A percentile compares a stretch with the other conserved stretches of the same genome.
phyloP scores from a whole-genome alignment of 2,888 invertebrate species.

The Nowickia ferox region DNA sequence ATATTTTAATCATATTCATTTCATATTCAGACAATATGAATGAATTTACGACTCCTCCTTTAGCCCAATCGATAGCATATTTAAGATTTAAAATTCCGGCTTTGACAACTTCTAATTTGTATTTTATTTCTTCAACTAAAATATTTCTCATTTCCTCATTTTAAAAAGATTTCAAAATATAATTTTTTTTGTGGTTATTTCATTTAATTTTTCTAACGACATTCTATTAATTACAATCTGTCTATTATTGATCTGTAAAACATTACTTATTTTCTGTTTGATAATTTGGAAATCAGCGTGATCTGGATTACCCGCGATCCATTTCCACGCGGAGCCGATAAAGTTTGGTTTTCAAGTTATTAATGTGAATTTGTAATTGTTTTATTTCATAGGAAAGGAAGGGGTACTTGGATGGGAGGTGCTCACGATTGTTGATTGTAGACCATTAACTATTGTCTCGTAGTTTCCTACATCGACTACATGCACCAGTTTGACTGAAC shows the following conservation, averaged over 20 bases:
- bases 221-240: too few species aligned
- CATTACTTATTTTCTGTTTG: conserved; percentile 44
- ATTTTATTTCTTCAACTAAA: conserved; percentile 10
- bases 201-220: too few species aligned
- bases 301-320: conserved; percentile 34
- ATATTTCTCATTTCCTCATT: background rate
- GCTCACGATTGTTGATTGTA: background rate
- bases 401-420: conserved; percentile 12
- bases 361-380: background rate
- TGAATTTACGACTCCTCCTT: too few species aligned
- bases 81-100: too few species aligned
- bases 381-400: background rate
- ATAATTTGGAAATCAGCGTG: conserved; percentile 48
- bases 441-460: background rate
- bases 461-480: conserved; percentile 55
- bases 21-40: background rate
- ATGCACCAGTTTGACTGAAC: too few species aligned
- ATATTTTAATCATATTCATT: background rate
- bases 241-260: too few species aligned
- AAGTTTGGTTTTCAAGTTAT: background rate
- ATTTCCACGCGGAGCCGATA: too few species aligned
- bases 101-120: background rate
- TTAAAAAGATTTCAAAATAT: background rate
- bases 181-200: background rate
- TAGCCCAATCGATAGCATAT: too few species aligned